A percentile compares a stretch with the other conserved stretches of the same genome.
Conservation (phyloP, 2,888 invertebrate species). For the Cyaniris semiargus region DNA sequence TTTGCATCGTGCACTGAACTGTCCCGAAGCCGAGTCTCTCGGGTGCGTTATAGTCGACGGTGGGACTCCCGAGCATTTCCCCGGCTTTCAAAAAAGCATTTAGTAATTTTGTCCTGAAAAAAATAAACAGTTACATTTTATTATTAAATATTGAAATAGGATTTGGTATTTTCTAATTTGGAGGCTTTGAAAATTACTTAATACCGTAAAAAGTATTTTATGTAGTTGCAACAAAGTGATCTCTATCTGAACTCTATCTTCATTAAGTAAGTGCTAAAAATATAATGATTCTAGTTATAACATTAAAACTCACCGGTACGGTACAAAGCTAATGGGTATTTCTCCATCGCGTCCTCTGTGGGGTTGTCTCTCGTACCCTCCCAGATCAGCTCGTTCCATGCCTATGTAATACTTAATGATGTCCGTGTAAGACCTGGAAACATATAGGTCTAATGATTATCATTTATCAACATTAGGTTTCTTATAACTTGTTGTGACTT, state of each 20-base stretch:
- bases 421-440: constrained; percentile 80
- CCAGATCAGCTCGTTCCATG: constrained; percentile 78
- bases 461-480: neutral
- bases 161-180: neutral
- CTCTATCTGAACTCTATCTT: no score
- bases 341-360: constrained; percentile 83
- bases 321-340: constrained; percentile 81
- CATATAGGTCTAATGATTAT: neutral
- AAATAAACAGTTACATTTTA: constrained; percentile 39
- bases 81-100: constrained; percentile 82
- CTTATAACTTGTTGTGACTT: neutral
- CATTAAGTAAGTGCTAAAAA: no score
- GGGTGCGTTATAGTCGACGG: constrained; percentile 85
- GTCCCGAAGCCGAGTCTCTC: constrained; percentile 83
- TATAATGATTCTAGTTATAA: no score
- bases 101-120: constrained; percentile 61
- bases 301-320: constrained; percentile 61
- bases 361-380: constrained; percentile 67
- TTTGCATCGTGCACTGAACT: constrained; percentile 81
- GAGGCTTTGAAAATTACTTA: neutral
- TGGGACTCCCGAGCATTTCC: constrained; percentile 82
- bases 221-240: no score
- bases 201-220: neutral
- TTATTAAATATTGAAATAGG: neutral
- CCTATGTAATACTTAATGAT: constrained; percentile 82